Conservation (phyloP, 1,140 invertebrate genomes). For the honey bee (Apis mellifera) region DNA sequence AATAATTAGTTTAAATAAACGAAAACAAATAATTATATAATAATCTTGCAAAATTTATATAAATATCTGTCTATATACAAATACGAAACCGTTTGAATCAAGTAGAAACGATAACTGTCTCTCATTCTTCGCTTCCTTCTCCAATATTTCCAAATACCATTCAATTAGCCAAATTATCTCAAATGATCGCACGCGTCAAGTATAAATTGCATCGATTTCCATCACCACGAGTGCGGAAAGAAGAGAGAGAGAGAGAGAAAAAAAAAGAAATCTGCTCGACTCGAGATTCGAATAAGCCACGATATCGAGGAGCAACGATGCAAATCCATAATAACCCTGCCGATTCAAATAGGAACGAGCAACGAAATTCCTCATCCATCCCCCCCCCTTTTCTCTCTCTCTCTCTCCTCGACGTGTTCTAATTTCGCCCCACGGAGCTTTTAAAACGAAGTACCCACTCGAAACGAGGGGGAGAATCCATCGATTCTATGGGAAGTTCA, state of each 20-base stretch:
- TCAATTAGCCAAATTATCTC: not conserved
- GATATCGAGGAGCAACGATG: constrained; percentile 26
- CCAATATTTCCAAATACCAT: not conserved
- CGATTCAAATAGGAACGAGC: constrained; percentile 27
- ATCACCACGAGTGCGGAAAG: too few species aligned
- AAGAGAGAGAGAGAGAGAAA: too few species aligned
- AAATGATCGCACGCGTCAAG: not conserved
- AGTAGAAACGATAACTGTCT: not conserved
- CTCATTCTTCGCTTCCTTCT: not conserved
- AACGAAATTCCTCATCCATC: constrained; percentile 20
- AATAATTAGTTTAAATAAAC: too few species aligned
- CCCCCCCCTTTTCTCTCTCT: not conserved
- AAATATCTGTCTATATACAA: too few species aligned
- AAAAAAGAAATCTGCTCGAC: not conserved
- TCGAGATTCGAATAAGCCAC: not conserved
- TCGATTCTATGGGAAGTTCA: constrained; percentile 49
- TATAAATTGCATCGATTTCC: not conserved
- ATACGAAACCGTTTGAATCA: too few species aligned
- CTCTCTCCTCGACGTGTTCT: constrained; percentile 23
- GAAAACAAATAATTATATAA: too few species aligned
- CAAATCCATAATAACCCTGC: constrained; percentile 22
- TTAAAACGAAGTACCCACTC: constrained; percentile 51
- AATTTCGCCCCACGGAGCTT: constrained; percentile 47
- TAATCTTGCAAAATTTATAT: too few species aligned
- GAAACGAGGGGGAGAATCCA: constrained; percentile 25